Percentiles rank a stretch among this genome's conserved stretches.
These are phyloP conservation scores for Choloepus didactylus DNA, from an alignment of 2,797 vertebrate species.

Conservation along the genomic window DNA sequence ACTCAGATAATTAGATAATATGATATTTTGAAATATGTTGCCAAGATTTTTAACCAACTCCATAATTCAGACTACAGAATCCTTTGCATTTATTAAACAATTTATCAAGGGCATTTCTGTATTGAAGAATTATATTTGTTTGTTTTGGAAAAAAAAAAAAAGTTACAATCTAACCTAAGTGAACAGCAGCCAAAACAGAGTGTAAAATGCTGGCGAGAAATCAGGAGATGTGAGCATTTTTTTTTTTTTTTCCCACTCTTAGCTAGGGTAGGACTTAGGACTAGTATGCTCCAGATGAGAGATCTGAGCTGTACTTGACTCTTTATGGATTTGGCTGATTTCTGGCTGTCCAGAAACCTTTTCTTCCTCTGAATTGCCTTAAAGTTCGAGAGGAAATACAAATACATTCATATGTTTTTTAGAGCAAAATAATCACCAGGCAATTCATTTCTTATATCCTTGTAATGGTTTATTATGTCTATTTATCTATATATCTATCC, in stretches of 20 bases:
- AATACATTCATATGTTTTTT: neutral
- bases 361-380: conserved; percentile 22
- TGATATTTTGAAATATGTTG: conserved; percentile 39
- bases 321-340: conserved; percentile 26
- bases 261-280: neutral
- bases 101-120: conserved; percentile 45
- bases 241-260: neutral
- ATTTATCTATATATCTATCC: neutral
- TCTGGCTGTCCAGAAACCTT: conserved; percentile 34
- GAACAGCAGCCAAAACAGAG: conserved; percentile 46
- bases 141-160: neutral
- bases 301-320: conserved; percentile 3
- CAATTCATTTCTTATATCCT: conserved; percentile 50
- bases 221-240: conserved; percentile 27
- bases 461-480: neutral
- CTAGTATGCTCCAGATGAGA: conserved; percentile 35
- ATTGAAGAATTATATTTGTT: conserved; percentile 14
- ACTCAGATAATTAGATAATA: conserved; percentile 1
- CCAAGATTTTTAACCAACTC: conserved; percentile 39
- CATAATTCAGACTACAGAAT: conserved; percentile 26
- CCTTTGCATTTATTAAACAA: conserved; percentile 48
- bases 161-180: conserved; percentile 40
- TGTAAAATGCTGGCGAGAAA: conserved; percentile 1
- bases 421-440: conserved; percentile 2
- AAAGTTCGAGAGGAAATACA: neutral